Percentiles rank a stretch among this genome's conserved stretches.
Conservation (phyloP, 1,140 invertebrate species). For the Daktulosphaira vitifoliae region DNA sequence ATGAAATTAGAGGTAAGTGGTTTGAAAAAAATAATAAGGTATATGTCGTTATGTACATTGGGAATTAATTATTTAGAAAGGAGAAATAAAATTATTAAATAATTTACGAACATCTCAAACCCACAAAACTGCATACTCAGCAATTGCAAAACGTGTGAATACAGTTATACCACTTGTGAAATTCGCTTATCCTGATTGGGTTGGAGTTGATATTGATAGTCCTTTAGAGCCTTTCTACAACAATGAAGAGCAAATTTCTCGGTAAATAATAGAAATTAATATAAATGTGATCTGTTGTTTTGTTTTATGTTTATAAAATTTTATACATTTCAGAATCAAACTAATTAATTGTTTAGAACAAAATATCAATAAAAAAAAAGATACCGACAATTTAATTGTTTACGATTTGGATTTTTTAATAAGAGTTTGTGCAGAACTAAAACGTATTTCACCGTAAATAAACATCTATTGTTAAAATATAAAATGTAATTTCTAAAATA, state of each 20-base stretch:
- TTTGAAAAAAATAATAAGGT: too few relatives aligned
- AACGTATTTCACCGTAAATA: too few relatives aligned
- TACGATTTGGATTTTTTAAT: constrained; percentile 18
- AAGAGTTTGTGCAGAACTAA: neutral
- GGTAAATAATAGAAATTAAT: constrained; percentile 42
- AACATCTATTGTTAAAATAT: too few relatives aligned
- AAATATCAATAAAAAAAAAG: neutral
- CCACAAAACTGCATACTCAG: constrained; percentile 42
- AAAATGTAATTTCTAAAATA: too few relatives aligned
- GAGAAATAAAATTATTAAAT: neutral
- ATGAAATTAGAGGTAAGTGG: too few relatives aligned
- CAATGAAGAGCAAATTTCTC: constrained; percentile 55
- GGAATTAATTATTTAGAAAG: too few relatives aligned
- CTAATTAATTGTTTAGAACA: constrained; percentile 1
- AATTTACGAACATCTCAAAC: constrained; percentile 7
- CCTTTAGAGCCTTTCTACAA: constrained; percentile 53
- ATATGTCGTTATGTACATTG: too few relatives aligned
- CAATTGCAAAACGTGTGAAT: constrained; percentile 47
- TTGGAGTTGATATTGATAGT: constrained; percentile 48
- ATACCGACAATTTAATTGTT: neutral
- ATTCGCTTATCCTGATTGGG: constrained; percentile 65
- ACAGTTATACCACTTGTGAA: constrained; percentile 63
- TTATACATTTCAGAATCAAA: constrained; percentile 15
- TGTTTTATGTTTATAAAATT: too few relatives aligned
- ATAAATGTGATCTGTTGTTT: too few relatives aligned